A percentile compares a stretch with the other conserved stretches of the same genome.
Conservation (phyloP, 2,888 invertebrate species). For the Linnaemya vulpina region DNA sequence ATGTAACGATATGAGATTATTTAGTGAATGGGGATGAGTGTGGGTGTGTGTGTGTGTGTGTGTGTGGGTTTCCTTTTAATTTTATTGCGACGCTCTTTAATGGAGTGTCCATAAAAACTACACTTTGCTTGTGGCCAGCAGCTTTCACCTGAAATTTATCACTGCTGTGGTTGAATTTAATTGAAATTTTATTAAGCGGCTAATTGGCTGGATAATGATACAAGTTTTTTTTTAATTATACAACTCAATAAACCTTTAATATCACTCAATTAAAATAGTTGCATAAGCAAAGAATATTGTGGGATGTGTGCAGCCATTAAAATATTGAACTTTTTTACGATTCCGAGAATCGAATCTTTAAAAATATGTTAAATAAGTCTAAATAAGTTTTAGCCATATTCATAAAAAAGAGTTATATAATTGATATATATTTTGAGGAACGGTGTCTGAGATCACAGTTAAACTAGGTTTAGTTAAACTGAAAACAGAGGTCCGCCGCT, state of each 20-base stretch:
- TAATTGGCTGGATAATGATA: background rate
- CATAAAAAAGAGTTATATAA: too few species aligned
- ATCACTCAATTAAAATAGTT: background rate
- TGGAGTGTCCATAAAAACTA: background rate
- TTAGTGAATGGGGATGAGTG: background rate
- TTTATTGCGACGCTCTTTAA: slow-evolving; percentile 3
- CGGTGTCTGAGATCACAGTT: too few species aligned
- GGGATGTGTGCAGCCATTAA: background rate
- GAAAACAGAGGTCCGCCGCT: too few species aligned
- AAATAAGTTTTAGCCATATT: too few species aligned
- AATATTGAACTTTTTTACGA: background rate
- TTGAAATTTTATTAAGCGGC: slow-evolving; percentile 27
- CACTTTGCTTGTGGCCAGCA: background rate
- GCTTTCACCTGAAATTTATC: background rate
- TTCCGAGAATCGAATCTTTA: background rate
- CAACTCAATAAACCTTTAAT: background rate
- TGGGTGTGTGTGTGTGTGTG: background rate
- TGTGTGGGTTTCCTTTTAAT: slow-evolving; percentile 15
- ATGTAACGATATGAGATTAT: slow-evolving; percentile 8
- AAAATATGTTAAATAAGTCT: too few species aligned
- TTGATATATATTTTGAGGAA: too few species aligned
- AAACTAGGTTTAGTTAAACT: too few species aligned
- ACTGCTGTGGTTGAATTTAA: background rate
- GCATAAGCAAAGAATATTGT: background rate
- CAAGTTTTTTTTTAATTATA: background rate